Base-by-base conservation (phyloP, 1,140 invertebrate species). In the Drosophila yakuba region DNA sequence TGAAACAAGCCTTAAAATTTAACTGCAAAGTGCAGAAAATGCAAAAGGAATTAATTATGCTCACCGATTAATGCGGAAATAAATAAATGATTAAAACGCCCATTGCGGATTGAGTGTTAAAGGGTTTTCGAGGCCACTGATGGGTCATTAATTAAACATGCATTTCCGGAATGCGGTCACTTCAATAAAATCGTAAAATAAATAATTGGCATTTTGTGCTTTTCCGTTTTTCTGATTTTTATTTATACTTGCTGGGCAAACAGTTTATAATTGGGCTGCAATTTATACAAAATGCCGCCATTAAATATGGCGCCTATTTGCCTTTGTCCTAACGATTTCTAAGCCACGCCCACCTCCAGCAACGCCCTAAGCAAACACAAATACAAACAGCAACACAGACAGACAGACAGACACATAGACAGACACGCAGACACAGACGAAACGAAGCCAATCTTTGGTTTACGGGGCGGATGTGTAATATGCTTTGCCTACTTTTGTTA, bases 261-360 rank as follows among this genome's bases (percentile, higher is more conserved):
- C 57, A 74, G 47, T 67, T 79, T 36, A 80, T 56, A 56, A 74
- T 50, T 66, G 62, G 48, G 45, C 15, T 38, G 41, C 64, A 74
- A 58, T 80, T 74, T 59, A 47, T 56, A 58, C 66, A 71, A 71
- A 71, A 58, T 71, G 43, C 67, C 20, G 44, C 39, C 57, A 69
- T 80, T 69, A 74, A 80, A 80, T 69, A 62, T 74, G 76, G 54
- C 77, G 78, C 55, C 64, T 76, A 67, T 77, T 76, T 76, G 51
- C 63, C 56, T 35, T 41, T 56, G 63, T 39, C 64, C 60, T 51
- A 52, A 41, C 38, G 28, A 66, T 36, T 43, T 35, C 54, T 61
- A 38, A 43, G 20, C 43, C 41, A 44, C 23, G 57, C 44, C 41
- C 50, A 51, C 8, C 43, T 3, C 12, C 38, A 20, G 38, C 43